Evolutionary conservation across 2,797 vertebrate species (phyloP).

Genomic region (Sebastolobus altivelis): DNA sequence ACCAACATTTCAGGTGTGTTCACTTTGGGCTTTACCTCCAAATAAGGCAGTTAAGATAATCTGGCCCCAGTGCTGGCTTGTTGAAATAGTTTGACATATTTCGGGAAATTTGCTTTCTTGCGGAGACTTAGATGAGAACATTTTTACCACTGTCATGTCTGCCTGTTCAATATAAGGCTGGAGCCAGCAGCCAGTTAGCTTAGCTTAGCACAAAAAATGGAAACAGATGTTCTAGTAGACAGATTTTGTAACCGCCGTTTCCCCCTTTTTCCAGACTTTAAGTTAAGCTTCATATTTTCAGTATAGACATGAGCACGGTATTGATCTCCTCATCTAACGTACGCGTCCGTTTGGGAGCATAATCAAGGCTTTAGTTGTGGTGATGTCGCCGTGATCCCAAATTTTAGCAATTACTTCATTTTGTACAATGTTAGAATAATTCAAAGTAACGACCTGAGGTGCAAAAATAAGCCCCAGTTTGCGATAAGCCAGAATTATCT

Average conservation of each 20-base stretch:
- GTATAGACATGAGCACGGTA: neutral
- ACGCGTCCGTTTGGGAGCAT: neutral
- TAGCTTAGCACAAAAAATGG: neutral
- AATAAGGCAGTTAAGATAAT: neutral
- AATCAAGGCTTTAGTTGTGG: no score
- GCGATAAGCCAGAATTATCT: neutral
- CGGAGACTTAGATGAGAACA: neutral
- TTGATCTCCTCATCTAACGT: no score
- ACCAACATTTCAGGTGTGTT: neutral
- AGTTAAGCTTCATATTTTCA: neutral
- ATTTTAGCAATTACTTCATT: constrained; percentile 4
- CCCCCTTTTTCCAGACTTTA: neutral
- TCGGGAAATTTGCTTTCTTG: neutral
- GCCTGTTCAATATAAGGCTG: neutral
- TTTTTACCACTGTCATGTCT: neutral
- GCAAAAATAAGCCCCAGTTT: constrained; percentile 6
- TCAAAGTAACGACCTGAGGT: neutral
- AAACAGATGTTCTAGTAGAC: neutral
- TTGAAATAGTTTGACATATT: neutral
- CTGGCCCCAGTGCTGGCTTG: neutral
- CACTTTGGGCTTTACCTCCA: neutral
- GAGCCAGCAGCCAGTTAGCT: neutral
- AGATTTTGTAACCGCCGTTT: neutral
- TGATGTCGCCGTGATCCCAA: neutral
- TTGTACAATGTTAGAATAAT: neutral